These are phyloP conservation scores for Temnopleurus reevesii DNA, from an alignment of 53 echinoderm and acorn worm genomes.

Conservation along the genomic window DNA sequence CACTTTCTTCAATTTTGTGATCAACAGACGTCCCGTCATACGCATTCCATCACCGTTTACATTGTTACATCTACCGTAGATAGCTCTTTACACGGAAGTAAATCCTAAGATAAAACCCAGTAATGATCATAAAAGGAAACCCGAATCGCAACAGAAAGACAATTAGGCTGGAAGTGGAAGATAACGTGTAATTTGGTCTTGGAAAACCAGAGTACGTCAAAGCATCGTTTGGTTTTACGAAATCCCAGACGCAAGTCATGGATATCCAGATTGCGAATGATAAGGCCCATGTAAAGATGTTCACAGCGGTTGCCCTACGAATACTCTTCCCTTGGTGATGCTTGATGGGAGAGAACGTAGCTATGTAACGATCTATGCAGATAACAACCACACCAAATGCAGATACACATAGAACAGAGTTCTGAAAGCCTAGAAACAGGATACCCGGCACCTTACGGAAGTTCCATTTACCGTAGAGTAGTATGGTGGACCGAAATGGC, in stretches of 20 bases:
- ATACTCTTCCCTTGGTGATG: background rate
- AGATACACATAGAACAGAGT: constrained; percentile 6
- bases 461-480: background rate
- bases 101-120: background rate
- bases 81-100: constrained; percentile 4
- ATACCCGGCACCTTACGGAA: background rate
- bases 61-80: no score
- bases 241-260: background rate
- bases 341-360: background rate
- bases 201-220: background rate
- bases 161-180: background rate
- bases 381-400: background rate
- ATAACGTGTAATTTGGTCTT: background rate
- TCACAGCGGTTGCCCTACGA: background rate
- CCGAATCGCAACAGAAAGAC: background rate
- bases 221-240: background rate
- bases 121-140: background rate
- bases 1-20: no score
- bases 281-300: background rate
- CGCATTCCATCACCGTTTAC: no score
- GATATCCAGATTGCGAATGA: background rate
- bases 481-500: background rate
- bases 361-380: background rate
- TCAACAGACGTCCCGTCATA: no score
- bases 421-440: background rate